A percentile compares a stretch with the other conserved stretches of the same genome.
phyloP scores from a whole-genome alignment of 2,888 invertebrate species.

The Matsumyia berberina region DNA sequence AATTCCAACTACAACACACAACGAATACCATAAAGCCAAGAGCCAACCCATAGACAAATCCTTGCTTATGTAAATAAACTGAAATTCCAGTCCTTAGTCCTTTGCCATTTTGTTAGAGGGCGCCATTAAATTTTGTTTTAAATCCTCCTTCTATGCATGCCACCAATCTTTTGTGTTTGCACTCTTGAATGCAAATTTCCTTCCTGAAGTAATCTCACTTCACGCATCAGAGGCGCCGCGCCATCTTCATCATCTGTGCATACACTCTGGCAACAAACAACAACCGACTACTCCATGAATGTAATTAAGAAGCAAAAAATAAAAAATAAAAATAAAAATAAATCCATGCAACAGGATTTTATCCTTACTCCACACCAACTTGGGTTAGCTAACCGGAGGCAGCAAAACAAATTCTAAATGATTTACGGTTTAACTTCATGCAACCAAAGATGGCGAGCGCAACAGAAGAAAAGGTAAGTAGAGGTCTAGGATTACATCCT shows the following conservation, averaged over 20 bases:
- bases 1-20: no score
- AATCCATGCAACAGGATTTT: background rate
- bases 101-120: background rate
- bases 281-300: constrained; percentile 23
- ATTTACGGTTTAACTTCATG: constrained; percentile 4
- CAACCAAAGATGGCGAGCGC: no score
- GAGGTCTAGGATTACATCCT: constrained; percentile 26
- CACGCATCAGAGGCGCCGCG: constrained; percentile 4
- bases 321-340: background rate
- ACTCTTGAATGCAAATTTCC: background rate
- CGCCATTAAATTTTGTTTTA: constrained; percentile 1
- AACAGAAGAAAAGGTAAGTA: constrained; percentile 23
- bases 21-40: no score
- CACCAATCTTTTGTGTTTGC: background rate
- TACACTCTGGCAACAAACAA: background rate
- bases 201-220: constrained; percentile 7
- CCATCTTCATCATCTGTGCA: constrained; percentile 4
- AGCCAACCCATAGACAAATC: no score
- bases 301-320: constrained; percentile 24
- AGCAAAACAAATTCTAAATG: constrained; percentile 7
- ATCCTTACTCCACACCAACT: background rate
- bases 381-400: background rate
- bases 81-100: background rate
- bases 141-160: background rate
- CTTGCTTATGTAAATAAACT: no score